These are phyloP conservation scores for Agelaius tricolor DNA, from an alignment of 2,113 vertebrate species.

Conservation along the genomic window DNA sequence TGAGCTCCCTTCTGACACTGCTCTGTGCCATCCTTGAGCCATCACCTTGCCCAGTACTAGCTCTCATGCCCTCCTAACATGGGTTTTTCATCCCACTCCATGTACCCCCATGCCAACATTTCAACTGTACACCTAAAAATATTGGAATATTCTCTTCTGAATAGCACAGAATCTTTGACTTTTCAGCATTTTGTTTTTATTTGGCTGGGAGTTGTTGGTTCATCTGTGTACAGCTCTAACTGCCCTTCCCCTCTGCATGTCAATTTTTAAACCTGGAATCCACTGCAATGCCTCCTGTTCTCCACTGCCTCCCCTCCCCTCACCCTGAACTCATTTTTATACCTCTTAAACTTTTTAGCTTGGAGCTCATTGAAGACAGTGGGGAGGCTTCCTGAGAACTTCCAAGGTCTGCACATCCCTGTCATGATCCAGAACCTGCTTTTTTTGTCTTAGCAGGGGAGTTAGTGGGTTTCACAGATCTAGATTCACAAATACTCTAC, in stretches of 20 bases:
- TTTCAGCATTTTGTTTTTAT: neutral
- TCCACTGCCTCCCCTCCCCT: neutral
- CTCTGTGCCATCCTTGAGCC: too few relatives aligned
- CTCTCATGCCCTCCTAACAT: neutral
- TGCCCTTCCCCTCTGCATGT: neutral
- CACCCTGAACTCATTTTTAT: neutral
- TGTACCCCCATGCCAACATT: neutral
- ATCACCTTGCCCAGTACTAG: neutral
- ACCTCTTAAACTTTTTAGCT: neutral
- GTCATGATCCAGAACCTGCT: neutral
- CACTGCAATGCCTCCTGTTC: fast-evolving
- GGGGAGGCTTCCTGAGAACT: neutral
- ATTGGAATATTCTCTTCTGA: neutral
- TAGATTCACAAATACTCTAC: neutral
- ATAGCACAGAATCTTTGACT: neutral
- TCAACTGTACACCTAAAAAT: neutral
- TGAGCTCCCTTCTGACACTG: neutral
- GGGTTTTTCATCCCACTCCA: neutral
- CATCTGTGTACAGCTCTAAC: neutral
- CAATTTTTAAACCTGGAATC: neutral
- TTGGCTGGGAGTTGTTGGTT: neutral
- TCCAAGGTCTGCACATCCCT: neutral
- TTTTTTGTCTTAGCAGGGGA: neutral
- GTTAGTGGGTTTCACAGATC: neutral
- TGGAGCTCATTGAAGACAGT: neutral